Percentiles rank a stretch among this genome's conserved stretches.
Evolutionary conservation across 2,797 vertebrate genomes (phyloP).

Genomic region (Neomorphus geoffroyi): DNA sequence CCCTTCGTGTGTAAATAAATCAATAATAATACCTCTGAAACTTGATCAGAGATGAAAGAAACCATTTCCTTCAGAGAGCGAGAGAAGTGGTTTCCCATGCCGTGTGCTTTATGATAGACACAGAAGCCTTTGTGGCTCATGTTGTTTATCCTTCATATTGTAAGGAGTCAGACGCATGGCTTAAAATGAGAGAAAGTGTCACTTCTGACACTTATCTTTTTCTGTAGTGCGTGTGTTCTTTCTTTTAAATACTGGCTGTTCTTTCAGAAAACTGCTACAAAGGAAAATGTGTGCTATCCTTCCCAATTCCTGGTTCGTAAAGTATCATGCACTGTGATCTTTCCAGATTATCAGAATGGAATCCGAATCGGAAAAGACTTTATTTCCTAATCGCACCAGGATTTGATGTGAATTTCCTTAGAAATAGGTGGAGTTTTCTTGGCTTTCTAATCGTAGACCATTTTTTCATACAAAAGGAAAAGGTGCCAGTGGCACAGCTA

Average conservation of each 20-base stretch:
- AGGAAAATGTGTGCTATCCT: background rate
- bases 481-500: slow-evolving; percentile 44
- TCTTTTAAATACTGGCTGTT: background rate
- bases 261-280: background rate
- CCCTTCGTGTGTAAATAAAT: slow-evolving; percentile 1
- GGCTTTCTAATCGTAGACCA: background rate
- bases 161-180: background rate
- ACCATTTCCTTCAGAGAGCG: slow-evolving; percentile 18
- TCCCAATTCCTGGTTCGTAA: background rate
- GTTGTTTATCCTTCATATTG: slow-evolving; percentile 37
- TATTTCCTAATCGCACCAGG: background rate
- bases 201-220: slow-evolving; percentile 6
- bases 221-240: background rate
- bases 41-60: slow-evolving; percentile 29
- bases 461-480: background rate
- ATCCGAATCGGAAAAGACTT: background rate
- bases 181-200: slow-evolving; percentile 35
- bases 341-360: background rate
- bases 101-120: background rate
- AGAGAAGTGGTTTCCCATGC: slow-evolving; percentile 44
- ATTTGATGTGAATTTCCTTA: background rate
- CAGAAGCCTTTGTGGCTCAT: slow-evolving; percentile 45
- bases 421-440: background rate
- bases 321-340: background rate
- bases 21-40: slow-evolving; percentile 34